Evolutionary conservation across 2,797 vertebrate species (phyloP).

Genomic region (Poecilia velifera): DNA sequence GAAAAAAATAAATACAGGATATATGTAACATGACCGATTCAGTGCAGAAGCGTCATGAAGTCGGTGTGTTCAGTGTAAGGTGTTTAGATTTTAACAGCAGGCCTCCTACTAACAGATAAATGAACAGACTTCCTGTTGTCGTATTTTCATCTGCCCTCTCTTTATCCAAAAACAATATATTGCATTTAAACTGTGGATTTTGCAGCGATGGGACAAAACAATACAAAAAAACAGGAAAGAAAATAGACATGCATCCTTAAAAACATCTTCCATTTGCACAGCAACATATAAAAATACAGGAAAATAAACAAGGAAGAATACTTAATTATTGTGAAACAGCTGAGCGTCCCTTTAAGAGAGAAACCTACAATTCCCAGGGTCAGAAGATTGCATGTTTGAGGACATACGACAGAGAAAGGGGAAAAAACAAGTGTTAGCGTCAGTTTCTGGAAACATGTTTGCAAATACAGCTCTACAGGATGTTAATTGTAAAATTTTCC

Average conservation of each 20-base stretch:
- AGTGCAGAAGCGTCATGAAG: neutral
- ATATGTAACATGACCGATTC: neutral
- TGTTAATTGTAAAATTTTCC: conserved; percentile 72
- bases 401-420: conserved; percentile 40
- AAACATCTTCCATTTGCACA: conserved; percentile 66
- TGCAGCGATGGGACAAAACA: conserved; percentile 68
- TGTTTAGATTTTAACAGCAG: conserved; percentile 18
- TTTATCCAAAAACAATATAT: conserved; percentile 81
- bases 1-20: neutral
- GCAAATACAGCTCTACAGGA: conserved; percentile 72
- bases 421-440: conserved; percentile 42
- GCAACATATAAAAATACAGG: conserved; percentile 64
- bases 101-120: conserved; percentile 35
- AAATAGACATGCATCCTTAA: conserved; percentile 80
- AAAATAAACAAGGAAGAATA: conserved; percentile 67
- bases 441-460: conserved; percentile 57
- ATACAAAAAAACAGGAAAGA: conserved; percentile 76
- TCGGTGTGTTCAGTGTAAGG: neutral
- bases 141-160: conserved; percentile 71
- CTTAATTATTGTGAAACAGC: conserved; percentile 43
- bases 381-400: conserved; percentile 58
- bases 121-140: conserved; percentile 67
- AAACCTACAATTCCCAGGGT: conserved; percentile 57
- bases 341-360: conserved; percentile 33
- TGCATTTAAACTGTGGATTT: conserved; percentile 77